Conservation (phyloP, 2,888 invertebrate species). For the Orchestes rusci region DNA sequence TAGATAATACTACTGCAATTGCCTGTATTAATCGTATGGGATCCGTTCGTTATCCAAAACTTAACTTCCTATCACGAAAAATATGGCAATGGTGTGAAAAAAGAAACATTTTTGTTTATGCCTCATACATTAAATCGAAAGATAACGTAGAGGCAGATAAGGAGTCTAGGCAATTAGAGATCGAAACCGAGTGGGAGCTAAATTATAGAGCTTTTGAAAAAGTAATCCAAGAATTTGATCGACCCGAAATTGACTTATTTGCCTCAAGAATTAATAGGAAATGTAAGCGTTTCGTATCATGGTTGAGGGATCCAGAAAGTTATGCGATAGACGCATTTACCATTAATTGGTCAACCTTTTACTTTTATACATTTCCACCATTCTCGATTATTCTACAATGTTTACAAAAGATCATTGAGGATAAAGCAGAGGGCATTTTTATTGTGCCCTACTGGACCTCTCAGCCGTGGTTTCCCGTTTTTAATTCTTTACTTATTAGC, state of each 20-base stretch:
- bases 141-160: conserved; percentile 7
- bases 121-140: conserved; percentile 8
- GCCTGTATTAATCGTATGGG: conserved; percentile 23
- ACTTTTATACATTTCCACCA: conserved; percentile 25
- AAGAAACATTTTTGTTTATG: conserved; percentile 12
- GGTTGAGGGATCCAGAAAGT: conserved; percentile 10
- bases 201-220: neutral
- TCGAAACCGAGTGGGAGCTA: conserved; percentile 6
- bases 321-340: conserved; percentile 3
- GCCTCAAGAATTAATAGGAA: conserved; percentile 3
- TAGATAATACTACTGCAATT: conserved; percentile 21
- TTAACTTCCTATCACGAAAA: conserved; percentile 3
- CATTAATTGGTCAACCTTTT: neutral
- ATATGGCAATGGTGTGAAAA: conserved; percentile 13
- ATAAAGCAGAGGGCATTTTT: no score
- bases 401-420: no score
- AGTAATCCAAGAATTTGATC: conserved; percentile 2
- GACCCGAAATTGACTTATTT: conserved; percentile 8
- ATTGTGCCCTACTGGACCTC: no score
- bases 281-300: conserved; percentile 13
- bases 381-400: conserved; percentile 9
- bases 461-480: no score
- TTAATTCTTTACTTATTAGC: no score
- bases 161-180: conserved; percentile 5
- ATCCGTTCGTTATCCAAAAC: conserved; percentile 1